These are phyloP conservation scores for Epistrophe eligans DNA, from an alignment of 2,888 invertebrate genomes.

Conservation along the genomic window DNA sequence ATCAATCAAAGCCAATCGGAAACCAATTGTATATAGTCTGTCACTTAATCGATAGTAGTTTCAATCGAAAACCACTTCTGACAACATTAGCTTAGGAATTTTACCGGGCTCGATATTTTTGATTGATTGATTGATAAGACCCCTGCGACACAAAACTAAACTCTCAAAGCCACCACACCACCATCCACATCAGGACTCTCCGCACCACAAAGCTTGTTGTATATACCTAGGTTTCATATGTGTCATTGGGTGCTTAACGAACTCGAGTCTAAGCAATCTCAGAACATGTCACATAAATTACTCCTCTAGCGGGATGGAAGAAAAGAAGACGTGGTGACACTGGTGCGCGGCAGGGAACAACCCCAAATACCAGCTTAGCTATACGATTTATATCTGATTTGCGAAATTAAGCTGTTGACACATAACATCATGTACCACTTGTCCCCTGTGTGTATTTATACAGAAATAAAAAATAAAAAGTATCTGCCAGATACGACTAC, in stretches of 20 bases:
- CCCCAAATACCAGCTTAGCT: constrained; percentile 57
- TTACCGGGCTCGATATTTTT: constrained; percentile 45
- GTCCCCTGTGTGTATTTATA: constrained; percentile 77
- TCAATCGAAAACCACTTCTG: constrained; percentile 64
- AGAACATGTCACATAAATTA: constrained; percentile 73
- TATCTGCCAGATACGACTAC: constrained; percentile 52
- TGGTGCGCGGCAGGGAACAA: constrained; percentile 23
- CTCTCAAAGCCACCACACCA: constrained; percentile 40
- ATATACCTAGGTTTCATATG: constrained; percentile 8
- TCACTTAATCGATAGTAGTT: constrained; percentile 64
- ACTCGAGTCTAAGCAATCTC: constrained; percentile 65
- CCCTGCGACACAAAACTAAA: constrained; percentile 69
- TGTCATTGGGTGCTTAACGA: constrained; percentile 60
- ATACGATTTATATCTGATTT: constrained; percentile 77
- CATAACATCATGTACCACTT: constrained; percentile 83
- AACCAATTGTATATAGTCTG: constrained; percentile 62
- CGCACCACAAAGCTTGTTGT: background rate
- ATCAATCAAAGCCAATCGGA: constrained; percentile 72
- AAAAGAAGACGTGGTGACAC: constrained; percentile 39
- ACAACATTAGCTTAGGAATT: constrained; percentile 69
- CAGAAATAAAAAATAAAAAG: constrained; percentile 36
- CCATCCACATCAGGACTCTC: constrained; percentile 34
- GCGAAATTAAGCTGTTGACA: constrained; percentile 84
- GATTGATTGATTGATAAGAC: constrained; percentile 75
- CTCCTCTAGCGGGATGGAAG: constrained; percentile 44